Evolutionary conservation across 2,797 vertebrate genomes (phyloP).

Genomic region (Helostoma temminkii): DNA sequence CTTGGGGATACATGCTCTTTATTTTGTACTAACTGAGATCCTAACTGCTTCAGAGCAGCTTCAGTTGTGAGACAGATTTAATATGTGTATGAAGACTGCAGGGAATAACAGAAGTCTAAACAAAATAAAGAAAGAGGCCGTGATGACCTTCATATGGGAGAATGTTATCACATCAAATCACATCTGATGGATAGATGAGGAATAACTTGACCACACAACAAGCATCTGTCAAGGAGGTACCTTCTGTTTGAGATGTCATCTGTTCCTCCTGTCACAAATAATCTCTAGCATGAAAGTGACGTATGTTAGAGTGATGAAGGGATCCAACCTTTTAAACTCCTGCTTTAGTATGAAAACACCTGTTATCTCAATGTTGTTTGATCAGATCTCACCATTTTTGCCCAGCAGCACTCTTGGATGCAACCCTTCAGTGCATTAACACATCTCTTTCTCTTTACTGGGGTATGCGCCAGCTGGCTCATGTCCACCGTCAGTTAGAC

Average conservation of each 20-base stretch:
- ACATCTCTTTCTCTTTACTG: constrained; percentile 24
- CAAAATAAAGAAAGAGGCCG: constrained; percentile 5
- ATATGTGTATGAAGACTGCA: background rate
- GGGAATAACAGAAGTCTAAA: background rate
- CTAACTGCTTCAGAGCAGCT: constrained; percentile 3
- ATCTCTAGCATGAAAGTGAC: background rate
- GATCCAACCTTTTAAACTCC: background rate
- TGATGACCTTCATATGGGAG: constrained; percentile 12
- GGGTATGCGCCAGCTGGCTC: constrained; percentile 58
- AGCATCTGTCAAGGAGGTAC: constrained; percentile 4
- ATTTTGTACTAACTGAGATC: too few relatives aligned
- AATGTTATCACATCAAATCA: constrained; percentile 7
- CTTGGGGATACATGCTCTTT: too few relatives aligned
- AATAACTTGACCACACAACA: constrained; percentile 1
- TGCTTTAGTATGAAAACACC: background rate
- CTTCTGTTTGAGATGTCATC: constrained; percentile 3
- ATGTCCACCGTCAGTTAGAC: constrained; percentile 44
- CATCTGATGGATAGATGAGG: constrained; percentile 5
- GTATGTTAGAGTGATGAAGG: background rate
- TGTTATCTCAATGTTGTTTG: background rate
- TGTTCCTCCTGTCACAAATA: background rate
- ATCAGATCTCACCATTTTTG: constrained; percentile 10
- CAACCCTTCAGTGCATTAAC: constrained; percentile 30
- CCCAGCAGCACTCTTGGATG: constrained; percentile 6
- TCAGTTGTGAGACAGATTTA: background rate